Evolutionary conservation across 2,797 vertebrate species (phyloP).

Genomic region (Sebastes iracundus): DNA sequence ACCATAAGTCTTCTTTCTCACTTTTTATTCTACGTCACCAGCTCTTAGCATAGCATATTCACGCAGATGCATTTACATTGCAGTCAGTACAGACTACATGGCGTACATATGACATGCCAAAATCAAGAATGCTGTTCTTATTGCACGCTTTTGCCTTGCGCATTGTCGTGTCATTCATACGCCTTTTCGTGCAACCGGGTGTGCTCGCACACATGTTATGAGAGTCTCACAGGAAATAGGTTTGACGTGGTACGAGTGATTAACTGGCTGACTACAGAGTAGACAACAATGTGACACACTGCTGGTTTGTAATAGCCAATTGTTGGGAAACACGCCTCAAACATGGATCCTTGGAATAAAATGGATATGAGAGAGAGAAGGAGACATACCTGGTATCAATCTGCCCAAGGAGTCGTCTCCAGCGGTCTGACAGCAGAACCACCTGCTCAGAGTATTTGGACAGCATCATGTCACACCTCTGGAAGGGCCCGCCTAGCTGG

Average conservation of each 20-base stretch:
- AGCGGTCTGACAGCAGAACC: constrained; percentile 88
- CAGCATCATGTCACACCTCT: constrained; percentile 90
- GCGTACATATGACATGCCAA: not conserved
- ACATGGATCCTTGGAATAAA: not conserved
- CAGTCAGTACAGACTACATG: not conserved
- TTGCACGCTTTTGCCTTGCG: no score
- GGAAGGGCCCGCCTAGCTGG: constrained; percentile 83
- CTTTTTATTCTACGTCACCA: no score
- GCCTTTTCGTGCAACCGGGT: no score
- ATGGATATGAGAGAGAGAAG: not conserved
- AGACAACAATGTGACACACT: not conserved
- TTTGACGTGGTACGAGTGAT: not conserved
- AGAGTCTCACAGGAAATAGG: not conserved
- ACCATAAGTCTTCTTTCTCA: no score
- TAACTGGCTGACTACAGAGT: not conserved
- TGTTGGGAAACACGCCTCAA: not conserved
- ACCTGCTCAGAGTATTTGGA: constrained; percentile 89
- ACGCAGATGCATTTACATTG: no score
- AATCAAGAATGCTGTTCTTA: not conserved
- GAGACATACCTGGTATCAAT: constrained; percentile 88
- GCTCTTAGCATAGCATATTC: no score
- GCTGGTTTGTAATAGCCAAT: not conserved
- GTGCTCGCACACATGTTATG: not conserved
- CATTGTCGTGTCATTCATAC: no score
- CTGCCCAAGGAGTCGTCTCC: constrained; percentile 91